Evolutionary conservation across 2,113 vertebrate genomes (phyloP).

Genomic region (Chlamydotis undulata): DNA sequence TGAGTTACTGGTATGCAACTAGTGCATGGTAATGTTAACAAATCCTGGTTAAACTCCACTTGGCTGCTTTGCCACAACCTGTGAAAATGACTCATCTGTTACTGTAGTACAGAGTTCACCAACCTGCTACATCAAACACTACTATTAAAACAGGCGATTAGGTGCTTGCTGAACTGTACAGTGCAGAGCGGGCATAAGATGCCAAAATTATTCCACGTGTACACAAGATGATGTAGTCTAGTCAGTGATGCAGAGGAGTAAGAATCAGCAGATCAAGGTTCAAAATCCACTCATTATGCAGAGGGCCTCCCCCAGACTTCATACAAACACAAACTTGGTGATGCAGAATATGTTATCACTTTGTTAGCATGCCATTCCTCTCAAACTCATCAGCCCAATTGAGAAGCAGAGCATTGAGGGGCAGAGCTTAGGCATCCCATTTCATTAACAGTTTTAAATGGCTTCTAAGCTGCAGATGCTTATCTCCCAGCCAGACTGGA

Average conservation of each 20-base stretch:
- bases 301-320: neutral
- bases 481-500: neutral
- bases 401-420: neutral
- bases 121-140: constrained; percentile 5
- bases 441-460: neutral
- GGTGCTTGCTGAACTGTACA: neutral
- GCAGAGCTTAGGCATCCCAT: neutral
- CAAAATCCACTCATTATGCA: neutral
- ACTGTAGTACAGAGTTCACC: constrained; percentile 8
- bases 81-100: neutral
- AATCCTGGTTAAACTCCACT: neutral
- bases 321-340: neutral
- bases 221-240: neutral
- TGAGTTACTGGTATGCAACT: neutral
- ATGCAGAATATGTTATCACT: neutral
- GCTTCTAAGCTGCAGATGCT: neutral
- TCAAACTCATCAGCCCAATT: neutral
- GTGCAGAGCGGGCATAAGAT: neutral
- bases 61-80: neutral
- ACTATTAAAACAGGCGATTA: neutral
- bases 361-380: neutral
- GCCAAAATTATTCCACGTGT: neutral
- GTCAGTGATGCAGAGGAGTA: neutral
- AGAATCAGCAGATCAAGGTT: neutral
- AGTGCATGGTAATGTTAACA: neutral